phyloP scores from a whole-genome alignment of 2,888 invertebrate species.

The Eristalis tenax region DNA sequence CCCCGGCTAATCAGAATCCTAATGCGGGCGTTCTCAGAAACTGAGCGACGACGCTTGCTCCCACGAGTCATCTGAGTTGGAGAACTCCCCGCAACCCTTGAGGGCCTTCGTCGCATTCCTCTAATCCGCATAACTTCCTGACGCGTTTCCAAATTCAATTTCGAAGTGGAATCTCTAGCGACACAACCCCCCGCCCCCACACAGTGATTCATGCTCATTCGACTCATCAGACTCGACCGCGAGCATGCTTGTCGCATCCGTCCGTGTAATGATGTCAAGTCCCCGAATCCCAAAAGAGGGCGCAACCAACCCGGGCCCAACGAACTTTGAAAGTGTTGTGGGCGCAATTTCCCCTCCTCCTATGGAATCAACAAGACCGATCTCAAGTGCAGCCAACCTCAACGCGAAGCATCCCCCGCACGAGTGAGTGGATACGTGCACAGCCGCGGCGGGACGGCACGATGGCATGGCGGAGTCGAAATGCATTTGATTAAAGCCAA shows the following conservation, averaged over 20 bases:
- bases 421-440: not conserved
- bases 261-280: not conserved
- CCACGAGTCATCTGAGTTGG: too few species aligned
- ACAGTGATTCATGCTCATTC: not conserved
- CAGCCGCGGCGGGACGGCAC: not conserved
- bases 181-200: too few species aligned
- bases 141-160: too few species aligned
- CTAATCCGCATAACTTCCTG: too few species aligned
- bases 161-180: too few species aligned
- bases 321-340: not conserved
- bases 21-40: too few species aligned
- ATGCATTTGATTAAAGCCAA: not conserved
- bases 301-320: not conserved
- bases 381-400: not conserved
- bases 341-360: not conserved
- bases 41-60: too few species aligned
- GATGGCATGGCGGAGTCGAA: not conserved
- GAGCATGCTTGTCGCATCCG: not conserved
- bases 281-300: not conserved
- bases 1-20: too few species aligned
- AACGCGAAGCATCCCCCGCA: not conserved
- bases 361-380: not conserved
- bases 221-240: not conserved
- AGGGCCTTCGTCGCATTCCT: too few species aligned
- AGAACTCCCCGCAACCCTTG: too few species aligned